Base-by-base conservation (phyloP, 2,797 vertebrate species). In the Arrhamphus sclerolepis region DNA sequence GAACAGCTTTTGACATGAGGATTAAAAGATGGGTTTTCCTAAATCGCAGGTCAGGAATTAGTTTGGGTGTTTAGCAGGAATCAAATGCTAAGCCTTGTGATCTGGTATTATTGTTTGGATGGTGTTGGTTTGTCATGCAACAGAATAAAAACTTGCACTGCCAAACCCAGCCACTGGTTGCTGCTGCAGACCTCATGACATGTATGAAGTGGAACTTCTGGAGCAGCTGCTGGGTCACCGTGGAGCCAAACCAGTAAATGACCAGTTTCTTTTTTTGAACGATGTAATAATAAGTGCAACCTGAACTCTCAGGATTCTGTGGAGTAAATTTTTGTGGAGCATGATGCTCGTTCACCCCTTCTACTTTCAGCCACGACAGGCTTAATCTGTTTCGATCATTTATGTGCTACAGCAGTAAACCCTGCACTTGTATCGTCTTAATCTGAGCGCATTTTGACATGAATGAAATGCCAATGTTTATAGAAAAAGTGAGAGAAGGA, bases 61-160 rank as follows among this genome's bases (percentile, higher is more conserved):
- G 56, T 77, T 62, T 22, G 46, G 66, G 47, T 70, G 75, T 81
- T 70, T 58, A 63, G 46, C 42, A 51, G 60, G 57, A 75, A 66
- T 80, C 41, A 16, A 16, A 69, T 63, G 28, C 57, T 80, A 83
- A 76, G 66, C 80, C n/a, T 59, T 64, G 47, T 82, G 66, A 84
- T 79, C 74, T 40, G 44, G 71, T 72, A 56, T 79, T 73, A 59
- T 79, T 55, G 21, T 58, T n/a, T 47, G 71, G 46, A 62, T 58
- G n/a, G 66, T 20, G 54, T 75, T 74, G 52, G 43, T 80, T 78
- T 78, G 72, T 70, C 51, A 72, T 75, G 69, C 46, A 58, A 64
- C 44, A 56, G 49, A 66, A 66, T 68, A 70, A 46, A n/a, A 62
- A 7, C 2, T 19, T 62, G 71, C 28, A 41, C 13, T 54, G 39